Conservation (phyloP, 2,888 invertebrate species). For the Plebejus melissa region DNA sequence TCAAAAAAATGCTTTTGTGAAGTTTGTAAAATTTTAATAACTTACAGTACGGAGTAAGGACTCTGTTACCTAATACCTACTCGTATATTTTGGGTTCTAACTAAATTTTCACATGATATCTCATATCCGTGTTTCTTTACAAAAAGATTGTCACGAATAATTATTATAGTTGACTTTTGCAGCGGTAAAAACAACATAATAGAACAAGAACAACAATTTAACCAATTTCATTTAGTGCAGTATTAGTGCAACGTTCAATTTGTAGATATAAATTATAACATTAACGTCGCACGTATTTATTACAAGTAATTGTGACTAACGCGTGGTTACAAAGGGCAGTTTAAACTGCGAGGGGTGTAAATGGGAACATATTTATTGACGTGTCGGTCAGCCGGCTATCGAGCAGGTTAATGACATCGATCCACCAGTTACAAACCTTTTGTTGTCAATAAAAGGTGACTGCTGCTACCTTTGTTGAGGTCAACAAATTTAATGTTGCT, state of each 20-base stretch:
- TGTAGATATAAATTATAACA: conserved; percentile 21
- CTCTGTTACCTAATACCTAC: too few relatives aligned
- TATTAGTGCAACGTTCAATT: background rate
- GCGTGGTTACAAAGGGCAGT: conserved; percentile 3
- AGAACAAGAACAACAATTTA: background rate
- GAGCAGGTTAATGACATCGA: conserved; percentile 26
- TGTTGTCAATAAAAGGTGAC: background rate
- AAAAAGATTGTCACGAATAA: too few relatives aligned
- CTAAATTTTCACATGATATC: too few relatives aligned
- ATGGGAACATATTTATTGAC: conserved; percentile 20
- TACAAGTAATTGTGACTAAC: conserved; percentile 21
- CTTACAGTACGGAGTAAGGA: too few relatives aligned
- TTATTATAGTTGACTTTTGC: too few relatives aligned
- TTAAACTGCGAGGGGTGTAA: background rate
- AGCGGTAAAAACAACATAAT: background rate
- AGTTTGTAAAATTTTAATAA: too few relatives aligned
- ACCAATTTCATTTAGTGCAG: background rate
- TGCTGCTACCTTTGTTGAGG: background rate
- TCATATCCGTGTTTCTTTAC: too few relatives aligned
- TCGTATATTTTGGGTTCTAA: too few relatives aligned
- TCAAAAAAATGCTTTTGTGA: too few relatives aligned
- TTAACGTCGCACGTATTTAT: conserved; percentile 17
- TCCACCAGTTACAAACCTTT: conserved; percentile 13
- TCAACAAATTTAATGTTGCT: background rate
- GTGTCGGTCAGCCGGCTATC: conserved; percentile 23